Base-by-base conservation (phyloP, 2,797 vertebrate genomes). In the Spinibarbus caldwelli region DNA sequence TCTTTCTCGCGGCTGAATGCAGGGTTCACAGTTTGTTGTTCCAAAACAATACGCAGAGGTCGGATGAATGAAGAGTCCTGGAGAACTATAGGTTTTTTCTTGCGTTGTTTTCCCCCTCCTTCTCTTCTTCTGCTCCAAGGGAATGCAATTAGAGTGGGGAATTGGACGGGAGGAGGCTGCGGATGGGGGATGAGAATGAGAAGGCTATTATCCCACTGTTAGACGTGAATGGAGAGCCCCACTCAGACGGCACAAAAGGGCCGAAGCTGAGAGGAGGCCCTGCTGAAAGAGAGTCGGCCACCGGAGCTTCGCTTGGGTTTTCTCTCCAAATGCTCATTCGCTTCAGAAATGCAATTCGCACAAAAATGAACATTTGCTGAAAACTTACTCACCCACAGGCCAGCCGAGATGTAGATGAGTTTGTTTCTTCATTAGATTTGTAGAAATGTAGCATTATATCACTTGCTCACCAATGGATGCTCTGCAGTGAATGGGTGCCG, bases 1-100 rank as follows among this genome's bases (percentile, higher is more conserved):
- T 93, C 90, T 85, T 95, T 95, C 93, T 95, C 94, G 86, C 23
- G 71, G 29, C 81, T 84, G 79, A 88, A 93, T 91, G 90, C 90
- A 82, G 92, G 78, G 91, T 91, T 93, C 75, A 88, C 91, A 93
- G 92, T 93, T 94, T 94, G 92, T 94, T 96, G 93, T 95, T 94
- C 92, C 82, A 84, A 87, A 89, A 94, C 91, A 88, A 93, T 95
- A 93, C 90, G 0, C 86, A 85, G 90, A 94, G 92, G 91, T 85
- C 86, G 89, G 86, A 92, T 91, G 92, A 91, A 96, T 96, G 93
- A 93, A 90, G 72, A 80, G 92, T 84, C 85, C 86, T 91, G 93
- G 90, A 66, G 62, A 66, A 66, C 64, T 66, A 66, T 66, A 66
- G 90, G 90, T 45, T 49, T 75, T 94, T 92, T n/a, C n/a, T 91